Evolutionary conservation across 2,113 vertebrate species (phyloP).

Genomic region (Puffinus mauretanicus): DNA sequence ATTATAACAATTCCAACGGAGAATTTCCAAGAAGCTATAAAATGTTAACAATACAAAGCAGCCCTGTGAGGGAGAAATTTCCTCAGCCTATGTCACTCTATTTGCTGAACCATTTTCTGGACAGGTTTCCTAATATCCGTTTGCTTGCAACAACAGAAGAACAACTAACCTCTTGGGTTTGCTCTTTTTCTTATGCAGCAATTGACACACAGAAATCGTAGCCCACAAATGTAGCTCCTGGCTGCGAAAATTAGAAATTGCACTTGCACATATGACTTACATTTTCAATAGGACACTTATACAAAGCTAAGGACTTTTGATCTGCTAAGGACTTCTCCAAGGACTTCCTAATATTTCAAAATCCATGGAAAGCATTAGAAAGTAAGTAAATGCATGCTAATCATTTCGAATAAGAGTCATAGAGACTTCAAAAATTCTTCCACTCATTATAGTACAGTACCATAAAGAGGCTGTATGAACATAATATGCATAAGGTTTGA

Average conservation of each 20-base stretch:
- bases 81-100: neutral
- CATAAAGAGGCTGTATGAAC: neutral
- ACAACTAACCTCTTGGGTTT: neutral
- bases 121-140: neutral
- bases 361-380: neutral
- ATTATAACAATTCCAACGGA: neutral
- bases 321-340: neutral
- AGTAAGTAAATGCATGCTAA: neutral
- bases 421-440: neutral
- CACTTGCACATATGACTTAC: neutral
- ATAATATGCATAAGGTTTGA: neutral
- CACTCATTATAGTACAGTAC: neutral
- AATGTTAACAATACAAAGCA: neutral
- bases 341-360: neutral
- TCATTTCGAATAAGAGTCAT: neutral
- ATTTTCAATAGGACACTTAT: neutral
- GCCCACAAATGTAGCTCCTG: neutral
- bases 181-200: neutral
- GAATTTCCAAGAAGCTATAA: neutral
- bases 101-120: neutral
- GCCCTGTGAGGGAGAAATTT: neutral
- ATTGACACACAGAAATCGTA: neutral
- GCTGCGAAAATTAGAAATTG: neutral
- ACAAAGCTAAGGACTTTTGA: neutral
- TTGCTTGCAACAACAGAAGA: neutral